Percentiles rank a stretch among this genome's conserved stretches.
Evolutionary conservation across 2,888 invertebrate genomes (phyloP).

Genomic region (Gastracanthus pulcherrimus): DNA sequence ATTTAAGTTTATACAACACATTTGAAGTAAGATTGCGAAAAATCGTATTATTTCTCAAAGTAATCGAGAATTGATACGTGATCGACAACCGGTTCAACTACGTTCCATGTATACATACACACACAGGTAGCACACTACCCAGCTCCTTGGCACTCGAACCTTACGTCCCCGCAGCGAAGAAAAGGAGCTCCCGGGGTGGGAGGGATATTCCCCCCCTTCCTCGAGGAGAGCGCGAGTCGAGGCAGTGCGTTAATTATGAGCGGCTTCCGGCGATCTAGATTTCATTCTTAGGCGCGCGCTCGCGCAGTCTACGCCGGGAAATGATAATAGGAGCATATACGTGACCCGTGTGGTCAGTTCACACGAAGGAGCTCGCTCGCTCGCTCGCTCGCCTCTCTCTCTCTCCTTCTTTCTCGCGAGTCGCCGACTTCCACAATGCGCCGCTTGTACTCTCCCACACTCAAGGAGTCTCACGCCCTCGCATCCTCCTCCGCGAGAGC

Average conservation of each 20-base stretch:
- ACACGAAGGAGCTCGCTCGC: conserved; percentile 71
- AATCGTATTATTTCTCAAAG: no score
- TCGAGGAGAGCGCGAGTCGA: neutral
- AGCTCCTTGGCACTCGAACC: neutral
- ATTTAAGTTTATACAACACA: no score
- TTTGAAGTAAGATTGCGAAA: no score
- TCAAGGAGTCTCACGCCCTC: conserved; percentile 77
- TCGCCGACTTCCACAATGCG: conserved; percentile 71
- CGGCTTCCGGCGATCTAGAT: conserved; percentile 78
- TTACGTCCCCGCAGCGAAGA: neutral
- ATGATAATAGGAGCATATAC: conserved; percentile 75
- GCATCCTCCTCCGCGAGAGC: conserved; percentile 71
- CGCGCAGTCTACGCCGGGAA: conserved; percentile 68
- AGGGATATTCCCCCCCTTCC: neutral
- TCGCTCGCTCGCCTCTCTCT: conserved; percentile 40
- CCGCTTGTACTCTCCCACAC: conserved; percentile 77
- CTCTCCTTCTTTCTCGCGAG: conserved; percentile 35
- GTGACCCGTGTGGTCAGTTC: conserved; percentile 78
- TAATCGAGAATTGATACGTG: no score
- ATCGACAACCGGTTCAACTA: no score
- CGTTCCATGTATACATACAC: no score
- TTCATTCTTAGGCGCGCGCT: conserved; percentile 75
- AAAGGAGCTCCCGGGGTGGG: neutral
- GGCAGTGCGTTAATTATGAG: conserved; percentile 76
- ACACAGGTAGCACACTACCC: no score